Base-by-base conservation (phyloP, 2,113 vertebrate genomes). In the Empidonax alnorum region DNA sequence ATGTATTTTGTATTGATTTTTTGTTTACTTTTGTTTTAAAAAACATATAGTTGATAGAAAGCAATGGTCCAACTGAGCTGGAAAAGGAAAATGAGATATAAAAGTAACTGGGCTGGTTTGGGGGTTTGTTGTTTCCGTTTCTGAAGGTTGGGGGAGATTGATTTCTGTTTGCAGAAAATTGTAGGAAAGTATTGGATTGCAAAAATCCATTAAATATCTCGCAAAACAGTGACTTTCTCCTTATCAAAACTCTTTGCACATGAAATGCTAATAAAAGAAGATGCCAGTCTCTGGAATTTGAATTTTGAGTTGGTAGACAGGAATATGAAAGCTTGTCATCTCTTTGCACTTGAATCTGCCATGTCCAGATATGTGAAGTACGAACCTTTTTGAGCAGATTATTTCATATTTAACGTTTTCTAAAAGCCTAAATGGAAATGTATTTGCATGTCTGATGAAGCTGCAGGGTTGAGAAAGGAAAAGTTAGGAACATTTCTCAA, bases 241-340 rank as follows among this genome's bases (percentile, higher is more conserved):
- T 97, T 94, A 97, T 97, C 96, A 93, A 92, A 95, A 78, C 95
- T 96, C 94, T 86, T 98, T 97, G 97, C 97, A 98, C 97, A 96
- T 96, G 95, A 97, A 97, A 98, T 96, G 95, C 94, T 96, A 97
- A 97, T 89, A 94, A 96, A 97, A 97, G 97, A 90, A 96, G 91
- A 96, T 96, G 95, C 96, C 97, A 97, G 97, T 98, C 98, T 97
- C 91, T 80, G 89, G 94, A 96, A 98, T 98, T 97, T 97, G 97
- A 98, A 97, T 98, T 97, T 96, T 80, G 94, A 95, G 96, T 94
- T 97, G 97, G 97, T 97, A 98, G 97, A 97, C 94, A 97, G 97
- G 76, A 97, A 92, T 96, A 97, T 92, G 97, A 98, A 97, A 97
- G 96, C 93, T 94, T 97, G 97, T 98, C 98, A 98, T 97, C 95